phyloP scores from a whole-genome alignment of 2,797 vertebrate genomes.

The Lepus townsendii region DNA sequence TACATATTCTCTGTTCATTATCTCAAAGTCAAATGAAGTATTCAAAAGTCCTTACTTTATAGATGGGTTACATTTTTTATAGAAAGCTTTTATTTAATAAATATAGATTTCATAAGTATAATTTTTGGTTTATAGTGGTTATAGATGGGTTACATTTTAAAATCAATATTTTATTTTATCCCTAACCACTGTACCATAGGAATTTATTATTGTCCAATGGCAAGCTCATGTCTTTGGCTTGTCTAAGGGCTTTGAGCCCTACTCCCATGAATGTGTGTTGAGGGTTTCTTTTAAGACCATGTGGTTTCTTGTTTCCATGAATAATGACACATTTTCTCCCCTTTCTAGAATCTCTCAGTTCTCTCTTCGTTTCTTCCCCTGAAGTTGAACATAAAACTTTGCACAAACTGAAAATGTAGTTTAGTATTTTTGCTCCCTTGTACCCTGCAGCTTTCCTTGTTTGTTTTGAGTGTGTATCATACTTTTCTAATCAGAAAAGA shows the following conservation, averaged over 20 bases:
- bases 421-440: background rate
- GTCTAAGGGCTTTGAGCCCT: no score
- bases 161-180: background rate
- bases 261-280: background rate
- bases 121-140: background rate
- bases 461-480: background rate
- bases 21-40: background rate
- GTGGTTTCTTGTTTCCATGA: background rate
- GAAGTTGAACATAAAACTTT: background rate
- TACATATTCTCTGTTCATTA: background rate
- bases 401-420: background rate
- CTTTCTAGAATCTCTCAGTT: background rate
- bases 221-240: background rate
- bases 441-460: background rate
- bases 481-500: background rate
- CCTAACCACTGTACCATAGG: background rate
- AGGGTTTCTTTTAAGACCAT: background rate
- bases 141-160: background rate
- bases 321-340: background rate
- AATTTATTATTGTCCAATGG: background rate
- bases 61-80: background rate
- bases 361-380: background rate
- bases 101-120: no score
- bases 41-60: background rate
- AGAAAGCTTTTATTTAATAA: no score